Percentiles rank a stretch among this genome's conserved stretches.
phyloP scores from a whole-genome alignment of 2,888 invertebrate species.

The Hololepta plana region DNA sequence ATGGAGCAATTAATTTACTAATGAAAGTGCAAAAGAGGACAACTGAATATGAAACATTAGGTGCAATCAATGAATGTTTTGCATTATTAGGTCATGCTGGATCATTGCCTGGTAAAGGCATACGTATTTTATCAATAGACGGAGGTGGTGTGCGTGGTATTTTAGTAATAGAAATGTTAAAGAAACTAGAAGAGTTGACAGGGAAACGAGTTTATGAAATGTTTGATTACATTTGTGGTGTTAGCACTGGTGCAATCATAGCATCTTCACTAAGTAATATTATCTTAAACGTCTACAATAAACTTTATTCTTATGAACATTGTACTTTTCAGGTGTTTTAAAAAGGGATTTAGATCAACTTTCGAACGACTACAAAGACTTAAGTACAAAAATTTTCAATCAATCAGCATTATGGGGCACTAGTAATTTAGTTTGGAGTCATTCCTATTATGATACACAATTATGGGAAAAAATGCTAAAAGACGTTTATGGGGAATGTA shows the following conservation, averaged over 20 bases:
- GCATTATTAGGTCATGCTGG: constrained; percentile 53
- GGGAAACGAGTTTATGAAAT: constrained; percentile 51
- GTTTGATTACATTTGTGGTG: constrained; percentile 77
- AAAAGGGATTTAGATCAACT: constrained; percentile 40
- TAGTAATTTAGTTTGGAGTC: constrained; percentile 61
- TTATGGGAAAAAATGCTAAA: constrained; percentile 64
- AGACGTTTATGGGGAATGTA: constrained; percentile 40
- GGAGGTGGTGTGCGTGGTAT: constrained; percentile 85
- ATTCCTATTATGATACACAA: constrained; percentile 75
- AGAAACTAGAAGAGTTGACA: constrained; percentile 54
- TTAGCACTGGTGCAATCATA: constrained; percentile 70
- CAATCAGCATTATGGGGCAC: constrained; percentile 49
- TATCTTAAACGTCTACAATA: not conserved
- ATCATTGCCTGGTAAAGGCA: constrained; percentile 51
- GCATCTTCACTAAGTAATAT: constrained; percentile 47
- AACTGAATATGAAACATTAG: constrained; percentile 22
- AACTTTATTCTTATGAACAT: not conserved
- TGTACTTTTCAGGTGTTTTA: constrained; percentile 28
- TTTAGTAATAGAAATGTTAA: constrained; percentile 65
- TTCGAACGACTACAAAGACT: constrained; percentile 36
- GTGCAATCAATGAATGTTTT: constrained; percentile 33
- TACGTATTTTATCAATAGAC: constrained; percentile 69
- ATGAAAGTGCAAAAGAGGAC: constrained; percentile 33
- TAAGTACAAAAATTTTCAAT: constrained; percentile 46
- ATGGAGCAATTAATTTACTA: constrained; percentile 47